Base-by-base conservation (phyloP, 2,888 invertebrate genomes). In the Eugnorisma glareosa region DNA sequence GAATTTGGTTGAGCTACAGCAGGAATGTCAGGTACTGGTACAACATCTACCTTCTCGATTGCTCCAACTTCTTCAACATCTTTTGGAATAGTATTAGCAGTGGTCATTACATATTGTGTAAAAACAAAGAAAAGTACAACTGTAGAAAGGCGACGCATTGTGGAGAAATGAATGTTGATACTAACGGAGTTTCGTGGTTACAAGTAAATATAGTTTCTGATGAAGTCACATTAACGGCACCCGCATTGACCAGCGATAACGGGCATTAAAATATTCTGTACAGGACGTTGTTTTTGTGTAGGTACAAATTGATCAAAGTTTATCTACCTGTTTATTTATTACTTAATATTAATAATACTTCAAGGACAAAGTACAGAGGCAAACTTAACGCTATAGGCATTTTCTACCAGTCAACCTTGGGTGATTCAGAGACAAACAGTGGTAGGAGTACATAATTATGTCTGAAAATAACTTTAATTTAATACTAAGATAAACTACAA, bases 161-260 rank as follows among this genome's bases (percentile, higher is more conserved):
- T 86, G 84, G 66, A 75, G 37, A 83, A 78, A 69, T 67, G 43
- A n/a, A 64, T 37, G 51, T 78, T 72, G 45, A 70, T 70, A 86
- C 86, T 84, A 70, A 79, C 69, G 66, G 40, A 43, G 40, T 43
- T 54, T 83, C 28, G 74, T 48, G 69, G 18, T 31, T 70, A 69
- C 66, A 67, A 79, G 79, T 73, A 75, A 64, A 86, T 84, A 84
- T 86, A 83, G 51, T 71, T 69, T 59, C 79, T 59, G 86, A 83
- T 75, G 57, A 70, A 73, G 40, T 70, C 77, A 67, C 68, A 78
- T 70, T 83, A 78, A 86, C 86, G 73, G 86, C 79, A 84, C 84
- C 83, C 86, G 83, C 83, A 84, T 86, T 75, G 75, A 86, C 84
- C 79, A 73, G 63, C n/a, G 75, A 75, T 86, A 86, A 73, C 83